Conservation (phyloP, 2,888 invertebrate species). For the Clivina fossor region DNA sequence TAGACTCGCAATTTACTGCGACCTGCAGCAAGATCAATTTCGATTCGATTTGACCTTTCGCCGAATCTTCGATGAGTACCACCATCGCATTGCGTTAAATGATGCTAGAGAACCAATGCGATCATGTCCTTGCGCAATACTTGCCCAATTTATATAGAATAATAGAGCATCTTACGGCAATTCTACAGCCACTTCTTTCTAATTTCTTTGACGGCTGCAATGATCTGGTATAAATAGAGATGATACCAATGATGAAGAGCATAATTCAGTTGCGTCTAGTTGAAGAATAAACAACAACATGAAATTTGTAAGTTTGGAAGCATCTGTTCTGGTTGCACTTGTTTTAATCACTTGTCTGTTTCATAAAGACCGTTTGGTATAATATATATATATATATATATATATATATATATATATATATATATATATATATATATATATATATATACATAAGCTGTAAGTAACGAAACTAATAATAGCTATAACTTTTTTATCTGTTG, state of each 20-base stretch:
- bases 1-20: conserved; percentile 20
- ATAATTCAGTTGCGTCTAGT: conserved; percentile 21
- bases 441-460: too few relatives aligned
- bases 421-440: too few relatives aligned
- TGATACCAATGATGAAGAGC: conserved; percentile 10
- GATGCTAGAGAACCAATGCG: too few relatives aligned
- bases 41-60: conserved; percentile 28
- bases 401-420: too few relatives aligned
- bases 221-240: conserved; percentile 27
- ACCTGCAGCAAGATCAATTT: conserved; percentile 12
- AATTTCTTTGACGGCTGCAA: conserved; percentile 8
- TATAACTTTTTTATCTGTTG: too few relatives aligned
- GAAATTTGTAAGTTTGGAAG: conserved; percentile 40
- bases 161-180: conserved; percentile 22
- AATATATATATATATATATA: too few relatives aligned
- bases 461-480: too few relatives aligned
- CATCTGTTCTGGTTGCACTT: not conserved
- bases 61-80: conserved; percentile 4
- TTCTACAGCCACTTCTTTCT: too few relatives aligned
- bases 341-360: conserved; percentile 11
- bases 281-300: conserved; percentile 34
- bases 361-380: too few relatives aligned
- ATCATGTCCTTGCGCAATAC: conserved; percentile 28
- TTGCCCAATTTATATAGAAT: conserved; percentile 33
- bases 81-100: too few relatives aligned